Base-by-base conservation (phyloP, 2,888 invertebrate genomes). In the Drosophila quinaria region DNA sequence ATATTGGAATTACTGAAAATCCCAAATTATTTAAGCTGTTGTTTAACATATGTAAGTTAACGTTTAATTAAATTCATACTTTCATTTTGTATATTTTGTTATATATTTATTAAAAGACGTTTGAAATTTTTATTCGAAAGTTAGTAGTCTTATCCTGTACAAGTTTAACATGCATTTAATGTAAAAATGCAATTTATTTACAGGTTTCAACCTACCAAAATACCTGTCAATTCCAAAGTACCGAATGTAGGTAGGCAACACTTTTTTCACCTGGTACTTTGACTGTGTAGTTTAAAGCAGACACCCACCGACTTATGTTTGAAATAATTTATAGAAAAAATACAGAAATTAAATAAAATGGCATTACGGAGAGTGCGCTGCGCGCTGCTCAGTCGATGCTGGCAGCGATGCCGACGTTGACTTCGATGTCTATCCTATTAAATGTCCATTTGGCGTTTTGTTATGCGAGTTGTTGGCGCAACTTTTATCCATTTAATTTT, bases 251-350 rank as follows among this genome's bases (percentile, higher is more conserved):
- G 35, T 15, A 63, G 69, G 44, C 39, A 63, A 70, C 70, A 70
- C 51, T 60, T 56, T 74, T 59, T 52, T n/a, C 46, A 42, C 22
- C 54, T 59, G 46, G 44, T 41, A 17, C 37, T 39, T 42, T 54
- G 29, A 49, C 35, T 35, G 19, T 39, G 41, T 47, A 65, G 35
- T 22, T 49, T 67, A 60, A 22, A 33, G 44, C 47, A 68, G 50
- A 54, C 65, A 65, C 70, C 59, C 66, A 69, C 80, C 55, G 81
- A 84, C 81, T 84, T 84, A 84, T 84, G 87, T 84, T 84, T 80
- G 68, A 87, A 87, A 81, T 84, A 84, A 84, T 84, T 81, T 84
- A 84, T 84, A 84, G 81, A 86, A 84, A 84, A 87, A 84, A 84
- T 78, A 70, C 75, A 41, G 60, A 78, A 78, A 87, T 83, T 87